A percentile compares a stretch with the other conserved stretches of the same genome.
phyloP scores from a whole-genome alignment of 2,797 vertebrate genomes.

The Sebastes minor region DNA sequence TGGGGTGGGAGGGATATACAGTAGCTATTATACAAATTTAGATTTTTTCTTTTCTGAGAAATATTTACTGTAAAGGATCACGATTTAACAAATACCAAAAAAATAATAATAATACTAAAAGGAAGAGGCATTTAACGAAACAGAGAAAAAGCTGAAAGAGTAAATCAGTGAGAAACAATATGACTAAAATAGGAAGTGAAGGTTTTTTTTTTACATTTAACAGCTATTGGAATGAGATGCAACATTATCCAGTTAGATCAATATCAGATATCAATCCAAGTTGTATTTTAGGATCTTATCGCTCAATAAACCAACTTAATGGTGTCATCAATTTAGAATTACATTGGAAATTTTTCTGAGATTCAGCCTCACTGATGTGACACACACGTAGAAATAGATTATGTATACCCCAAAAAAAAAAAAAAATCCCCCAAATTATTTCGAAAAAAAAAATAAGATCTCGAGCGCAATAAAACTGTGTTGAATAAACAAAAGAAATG shows the following conservation, averaged over 20 bases:
- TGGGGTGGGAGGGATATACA: too few relatives aligned
- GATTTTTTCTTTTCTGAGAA: neutral
- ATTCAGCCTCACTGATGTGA: constrained; percentile 5
- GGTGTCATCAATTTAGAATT: neutral
- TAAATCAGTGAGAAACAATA: neutral
- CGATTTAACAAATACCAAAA: neutral
- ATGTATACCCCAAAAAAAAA: neutral
- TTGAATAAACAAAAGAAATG: neutral
- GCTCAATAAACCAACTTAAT: neutral
- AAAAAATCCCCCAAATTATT: neutral
- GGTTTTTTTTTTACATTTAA: neutral
- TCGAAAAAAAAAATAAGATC: neutral
- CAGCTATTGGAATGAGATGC: neutral
- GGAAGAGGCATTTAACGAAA: neutral
- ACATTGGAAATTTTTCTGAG: neutral
- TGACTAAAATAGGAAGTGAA: neutral
- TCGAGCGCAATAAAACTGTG: neutral
- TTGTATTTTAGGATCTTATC: neutral
- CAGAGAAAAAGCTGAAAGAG: neutral
- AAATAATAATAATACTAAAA: neutral
- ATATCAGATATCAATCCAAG: neutral
- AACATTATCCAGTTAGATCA: neutral
- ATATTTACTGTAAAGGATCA: neutral
- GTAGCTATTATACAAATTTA: too few relatives aligned
- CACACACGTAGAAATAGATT: neutral